Base-by-base conservation (phyloP, 2,888 invertebrate genomes). In the Noctua fimbriata region DNA sequence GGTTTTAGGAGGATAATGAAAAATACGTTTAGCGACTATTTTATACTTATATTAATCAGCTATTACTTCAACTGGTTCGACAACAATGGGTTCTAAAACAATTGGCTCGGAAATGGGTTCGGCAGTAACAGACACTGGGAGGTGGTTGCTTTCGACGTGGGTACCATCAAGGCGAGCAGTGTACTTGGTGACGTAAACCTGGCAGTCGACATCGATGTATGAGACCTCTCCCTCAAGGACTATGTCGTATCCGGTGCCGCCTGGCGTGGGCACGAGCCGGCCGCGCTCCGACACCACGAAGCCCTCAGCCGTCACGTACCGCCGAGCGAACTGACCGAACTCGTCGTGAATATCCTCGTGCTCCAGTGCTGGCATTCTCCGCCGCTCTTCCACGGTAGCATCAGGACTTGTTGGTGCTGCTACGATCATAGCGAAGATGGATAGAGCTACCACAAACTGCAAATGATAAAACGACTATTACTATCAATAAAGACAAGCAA, bases 301-400 rank as follows among this genome's bases (percentile, higher is more conserved):
- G 55, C 93, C 93, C 79, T 95, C 93, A 12, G 94, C 94, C 3
- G 94, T 94, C 76, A 93, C 91, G 91, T 94, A 94, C n/a, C 92
- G 91, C 4, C 94, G 89, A 4, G 91, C 90, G 83, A 93, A 94
- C 85, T 94, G 94, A 18, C 94, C 94, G 47, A 89, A 90, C 78
- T 93, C 91, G 77, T 93, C 93, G 71, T 92, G 93, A 28, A 92
- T 82, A 77, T 94, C 93, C 66, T 93, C 91, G 78, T 93, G 93
- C 14, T 90, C 88, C 1, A 94, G 83, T 1, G 92, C 94, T 47
- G 92, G 94, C 28, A 91, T 88, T 4, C 83, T 82, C 49, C 93
- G 91, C 14, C 84, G 88, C 0, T 89, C 89, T n/a, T 89, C 83
- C 1, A 73, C 80, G 18, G 79, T 84, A 14, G 84, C 86, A 16